Base-by-base conservation (phyloP, 2,113 vertebrate genomes). In the Scatophagus argus region DNA sequence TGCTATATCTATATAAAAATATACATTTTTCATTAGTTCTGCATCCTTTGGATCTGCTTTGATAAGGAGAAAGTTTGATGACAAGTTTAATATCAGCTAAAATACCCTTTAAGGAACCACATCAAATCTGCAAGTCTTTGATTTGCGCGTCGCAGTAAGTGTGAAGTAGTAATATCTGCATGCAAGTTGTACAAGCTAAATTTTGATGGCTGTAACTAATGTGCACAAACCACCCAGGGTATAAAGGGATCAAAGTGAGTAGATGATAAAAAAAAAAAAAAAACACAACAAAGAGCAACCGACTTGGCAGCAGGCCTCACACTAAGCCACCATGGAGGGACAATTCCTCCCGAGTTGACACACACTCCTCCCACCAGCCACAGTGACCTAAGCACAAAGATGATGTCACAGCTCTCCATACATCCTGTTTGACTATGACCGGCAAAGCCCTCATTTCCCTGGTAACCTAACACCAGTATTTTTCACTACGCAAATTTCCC, bases 371-470 rank as follows among this genome's bases (percentile, higher is more conserved):
- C 65, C 71, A 64, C 14, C 55, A 62, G 52, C 66, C 56, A 38
- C 76, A 79, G 19, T 68, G 78, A 78, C 73, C 81, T 80, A 67
- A 31, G 82, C 76, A 67, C 67, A 82, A 47, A 19, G 34, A 65
- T 81, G 73, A 79, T 69, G 71, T 81, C 85, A 87, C 71, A 72
- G 73, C 56, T 46, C 69, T 46, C 52, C 4, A 38, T 52, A 25
- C 72, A 88, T 88, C 83, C 77, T 82, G 78, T 88, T 87, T 81
- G 88, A 83, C 63, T 76, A 51, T 80, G 75, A 79, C 83, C 46
- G 34, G 29, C 39, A 52, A 32, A 72, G 74, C 65, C 54, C 70
- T 70, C n/a, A 61, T 81, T 78, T 79, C 36, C 54, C 63, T 67
- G 19, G 79, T 46, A 90, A 83, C 78, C 27, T 16, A 67, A 87